Evolutionary conservation across 53 echinoderm and acorn worm species (phyloP).

Genomic region (Zoroaster sp.): DNA sequence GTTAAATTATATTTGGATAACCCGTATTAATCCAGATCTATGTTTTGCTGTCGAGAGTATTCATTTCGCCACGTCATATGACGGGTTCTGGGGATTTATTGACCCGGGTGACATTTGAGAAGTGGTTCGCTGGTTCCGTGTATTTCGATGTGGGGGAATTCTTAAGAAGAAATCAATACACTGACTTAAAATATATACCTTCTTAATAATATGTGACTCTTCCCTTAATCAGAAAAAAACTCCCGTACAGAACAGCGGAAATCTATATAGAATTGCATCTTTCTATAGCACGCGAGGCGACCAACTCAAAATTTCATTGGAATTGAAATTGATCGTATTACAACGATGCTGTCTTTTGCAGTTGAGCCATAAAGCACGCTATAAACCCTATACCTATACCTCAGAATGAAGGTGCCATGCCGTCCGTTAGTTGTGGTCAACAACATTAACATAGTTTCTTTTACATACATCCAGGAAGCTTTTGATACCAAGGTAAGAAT

Average conservation of each 20-base stretch:
- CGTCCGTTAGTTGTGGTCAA: no score
- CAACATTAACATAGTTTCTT: no score
- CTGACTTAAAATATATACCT: background rate
- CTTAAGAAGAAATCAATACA: background rate
- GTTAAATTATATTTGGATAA: slow-evolving; percentile 27
- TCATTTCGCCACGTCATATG: background rate
- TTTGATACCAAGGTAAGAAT: no score
- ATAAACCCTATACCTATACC: no score
- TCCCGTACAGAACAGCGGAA: background rate
- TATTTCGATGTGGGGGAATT: background rate
- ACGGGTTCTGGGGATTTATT: background rate
- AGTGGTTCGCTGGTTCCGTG: background rate
- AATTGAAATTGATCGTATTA: no score
- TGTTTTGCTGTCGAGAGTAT: background rate
- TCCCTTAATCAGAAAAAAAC: background rate
- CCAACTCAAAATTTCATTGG: no score
- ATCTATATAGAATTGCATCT: no score
- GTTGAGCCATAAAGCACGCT: no score
- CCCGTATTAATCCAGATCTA: background rate
- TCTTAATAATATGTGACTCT: background rate
- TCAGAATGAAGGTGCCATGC: no score
- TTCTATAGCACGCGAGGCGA: background rate
- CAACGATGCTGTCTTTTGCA: no score
- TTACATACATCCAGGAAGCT: no score
- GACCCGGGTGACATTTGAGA: background rate